These are phyloP conservation scores for Sylvicola cinctus DNA, from an alignment of 2,888 invertebrate species.

Conservation along the genomic window DNA sequence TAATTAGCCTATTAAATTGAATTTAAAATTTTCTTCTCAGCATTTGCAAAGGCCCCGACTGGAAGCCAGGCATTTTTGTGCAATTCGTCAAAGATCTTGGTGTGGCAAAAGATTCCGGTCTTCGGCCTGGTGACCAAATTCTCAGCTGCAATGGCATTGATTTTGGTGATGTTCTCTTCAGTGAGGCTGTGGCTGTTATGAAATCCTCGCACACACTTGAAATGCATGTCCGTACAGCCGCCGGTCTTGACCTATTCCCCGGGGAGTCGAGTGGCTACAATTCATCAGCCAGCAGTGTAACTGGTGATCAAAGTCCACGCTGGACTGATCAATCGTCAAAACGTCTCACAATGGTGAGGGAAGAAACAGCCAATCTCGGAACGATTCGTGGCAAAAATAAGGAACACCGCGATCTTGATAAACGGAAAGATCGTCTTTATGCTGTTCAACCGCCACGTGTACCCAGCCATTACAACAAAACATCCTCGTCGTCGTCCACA, in stretches of 20 bases:
- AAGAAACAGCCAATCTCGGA: constrained; percentile 25
- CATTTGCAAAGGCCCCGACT: constrained; percentile 68
- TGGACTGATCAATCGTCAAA: constrained; percentile 38
- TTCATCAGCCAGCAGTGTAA: constrained; percentile 64
- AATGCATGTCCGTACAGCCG: constrained; percentile 53
- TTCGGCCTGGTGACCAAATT: constrained; percentile 81
- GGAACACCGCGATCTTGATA: constrained; percentile 2
- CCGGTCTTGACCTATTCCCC: constrained; percentile 58
- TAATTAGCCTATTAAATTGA: not conserved
- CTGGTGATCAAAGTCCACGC: constrained; percentile 49
- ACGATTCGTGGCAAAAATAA: not conserved
- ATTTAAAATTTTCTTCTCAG: constrained; percentile 19
- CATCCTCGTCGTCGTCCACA: too few relatives aligned
- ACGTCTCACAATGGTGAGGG: constrained; percentile 50
- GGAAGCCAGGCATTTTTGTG: constrained; percentile 73
- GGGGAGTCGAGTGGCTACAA: constrained; percentile 70
- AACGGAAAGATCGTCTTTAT: not conserved
- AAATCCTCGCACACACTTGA: constrained; percentile 58
- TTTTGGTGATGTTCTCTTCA: constrained; percentile 55
- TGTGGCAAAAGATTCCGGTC: constrained; percentile 68
- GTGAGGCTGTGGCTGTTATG: constrained; percentile 64
- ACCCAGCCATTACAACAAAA: not conserved
- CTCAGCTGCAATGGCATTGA: constrained; percentile 71
- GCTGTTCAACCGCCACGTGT: not conserved
- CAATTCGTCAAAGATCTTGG: constrained; percentile 80